A percentile compares a stretch with the other conserved stretches of the same genome.
Evolutionary conservation across 2,797 vertebrate species (phyloP).

Genomic region (Clarias pachynema): DNA sequence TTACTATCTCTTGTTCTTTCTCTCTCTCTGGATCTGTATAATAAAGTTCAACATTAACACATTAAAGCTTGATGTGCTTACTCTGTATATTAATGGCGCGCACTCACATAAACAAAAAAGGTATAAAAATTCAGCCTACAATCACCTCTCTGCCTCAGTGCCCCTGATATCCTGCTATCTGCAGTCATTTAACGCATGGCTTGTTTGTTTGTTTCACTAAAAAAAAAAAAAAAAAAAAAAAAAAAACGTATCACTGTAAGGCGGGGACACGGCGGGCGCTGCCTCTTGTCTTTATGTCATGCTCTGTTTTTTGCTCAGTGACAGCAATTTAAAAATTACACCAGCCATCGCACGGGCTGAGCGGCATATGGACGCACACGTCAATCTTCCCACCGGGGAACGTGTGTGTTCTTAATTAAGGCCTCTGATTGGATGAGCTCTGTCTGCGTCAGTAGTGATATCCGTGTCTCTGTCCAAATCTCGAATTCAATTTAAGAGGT

Average conservation of each 20-base stretch:
- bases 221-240: conserved; percentile 20
- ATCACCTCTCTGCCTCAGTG: conserved; percentile 4
- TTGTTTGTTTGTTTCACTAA: conserved; percentile 52
- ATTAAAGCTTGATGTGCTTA: conserved; percentile 7
- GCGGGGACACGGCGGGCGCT: background rate
- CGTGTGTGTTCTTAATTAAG: conserved; percentile 56
- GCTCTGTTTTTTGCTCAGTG: conserved; percentile 27
- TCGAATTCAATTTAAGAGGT: conserved; percentile 26
- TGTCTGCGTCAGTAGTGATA: conserved; percentile 18
- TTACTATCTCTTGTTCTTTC: too few relatives aligned
- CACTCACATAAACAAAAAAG: background rate
- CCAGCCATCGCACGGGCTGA: conserved; percentile 49
- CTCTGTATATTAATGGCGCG: conserved; percentile 6
- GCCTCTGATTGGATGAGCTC: conserved; percentile 36
- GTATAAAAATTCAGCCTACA: conserved; percentile 19
- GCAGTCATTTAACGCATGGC: conserved; percentile 60
- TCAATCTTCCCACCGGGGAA: conserved; percentile 45
- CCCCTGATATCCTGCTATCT: conserved; percentile 22
- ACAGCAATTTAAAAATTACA: conserved; percentile 62
- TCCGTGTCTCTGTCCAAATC: conserved; percentile 12
- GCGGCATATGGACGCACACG: conserved; percentile 46
- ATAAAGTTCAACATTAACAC: background rate
- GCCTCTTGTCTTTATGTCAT: conserved; percentile 7
- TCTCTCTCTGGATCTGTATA: background rate
- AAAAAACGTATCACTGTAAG: conserved; percentile 4